Evolutionary conservation across 2,113 vertebrate species (phyloP).

Genomic region (Tachysurus vachellii): DNA sequence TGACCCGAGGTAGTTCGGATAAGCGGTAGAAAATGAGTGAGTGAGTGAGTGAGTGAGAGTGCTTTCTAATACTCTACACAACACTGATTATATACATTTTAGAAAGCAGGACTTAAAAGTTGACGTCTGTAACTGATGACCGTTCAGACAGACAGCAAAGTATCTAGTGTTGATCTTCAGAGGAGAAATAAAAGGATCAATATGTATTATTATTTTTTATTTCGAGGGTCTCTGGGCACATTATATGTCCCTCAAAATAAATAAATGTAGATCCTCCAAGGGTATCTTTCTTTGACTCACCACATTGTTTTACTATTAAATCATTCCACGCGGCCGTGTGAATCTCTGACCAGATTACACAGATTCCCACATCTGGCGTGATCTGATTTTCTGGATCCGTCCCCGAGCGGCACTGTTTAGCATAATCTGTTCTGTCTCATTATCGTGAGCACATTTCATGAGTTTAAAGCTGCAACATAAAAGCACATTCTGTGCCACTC

Average conservation of each 20-base stretch:
- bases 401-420: not conserved
- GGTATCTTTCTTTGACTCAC: not conserved
- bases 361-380: constrained; percentile 8
- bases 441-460: constrained; percentile 20
- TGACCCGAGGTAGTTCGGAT: too few species aligned
- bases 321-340: not conserved
- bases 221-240: too few species aligned
- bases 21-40: too few species aligned
- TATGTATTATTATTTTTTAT: too few species aligned
- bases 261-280: not conserved
- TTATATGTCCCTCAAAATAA: not conserved
- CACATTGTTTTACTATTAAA: not conserved
- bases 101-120: not conserved
- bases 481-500: constrained; percentile 44
- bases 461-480: constrained; percentile 19
- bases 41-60: too few species aligned
- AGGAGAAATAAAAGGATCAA: too few species aligned
- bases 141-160: constrained; percentile 24
- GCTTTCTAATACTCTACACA: too few species aligned
- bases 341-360: constrained; percentile 29
- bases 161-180: not conserved
- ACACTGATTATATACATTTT: too few species aligned
- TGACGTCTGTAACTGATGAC: constrained; percentile 26
- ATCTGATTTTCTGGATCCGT: constrained; percentile 19
- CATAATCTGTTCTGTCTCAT: constrained; percentile 2